Evolutionary conservation across 1,140 invertebrate species (phyloP).

Genomic region (Lepidurus packardi): DNA sequence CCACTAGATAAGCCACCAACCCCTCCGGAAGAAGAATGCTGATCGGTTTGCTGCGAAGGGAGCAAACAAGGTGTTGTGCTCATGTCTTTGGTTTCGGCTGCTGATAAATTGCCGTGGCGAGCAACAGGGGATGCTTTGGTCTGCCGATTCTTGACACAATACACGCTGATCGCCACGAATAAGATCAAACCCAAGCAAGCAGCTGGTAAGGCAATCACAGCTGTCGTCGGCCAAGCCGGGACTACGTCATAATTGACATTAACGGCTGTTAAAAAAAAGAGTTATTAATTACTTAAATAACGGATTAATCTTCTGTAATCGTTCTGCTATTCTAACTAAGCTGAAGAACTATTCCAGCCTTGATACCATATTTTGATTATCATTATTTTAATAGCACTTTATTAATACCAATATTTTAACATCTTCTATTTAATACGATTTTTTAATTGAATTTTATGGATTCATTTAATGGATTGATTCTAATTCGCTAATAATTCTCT

Average conservation of each 20-base stretch:
- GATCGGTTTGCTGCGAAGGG: conserved; percentile 10
- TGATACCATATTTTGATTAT: too few species aligned
- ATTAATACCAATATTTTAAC: too few species aligned
- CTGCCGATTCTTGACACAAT: conserved; percentile 30
- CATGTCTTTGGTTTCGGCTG: conserved; percentile 30
- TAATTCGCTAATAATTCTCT: background rate
- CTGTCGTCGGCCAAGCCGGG: conserved; percentile 26
- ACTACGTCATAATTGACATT: conserved; percentile 12
- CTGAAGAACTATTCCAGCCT: too few species aligned
- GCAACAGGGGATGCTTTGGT: background rate
- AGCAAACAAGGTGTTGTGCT: conserved; percentile 29
- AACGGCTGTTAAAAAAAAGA: conserved; percentile 15
- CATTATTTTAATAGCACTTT: too few species aligned
- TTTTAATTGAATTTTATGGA: too few species aligned
- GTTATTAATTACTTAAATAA: too few species aligned
- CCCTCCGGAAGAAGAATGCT: background rate
- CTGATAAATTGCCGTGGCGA: conserved; percentile 5
- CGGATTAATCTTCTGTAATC: too few species aligned
- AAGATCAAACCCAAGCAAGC: conserved; percentile 25
- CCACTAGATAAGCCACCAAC: background rate
- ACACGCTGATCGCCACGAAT: conserved; percentile 27
- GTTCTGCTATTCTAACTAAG: too few species aligned
- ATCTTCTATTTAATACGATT: background rate
- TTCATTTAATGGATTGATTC: too few species aligned
- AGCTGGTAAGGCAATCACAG: conserved; percentile 27